Evolutionary conservation across 2,888 invertebrate genomes (phyloP).

Genomic region (Eristalis intricaria): DNA sequence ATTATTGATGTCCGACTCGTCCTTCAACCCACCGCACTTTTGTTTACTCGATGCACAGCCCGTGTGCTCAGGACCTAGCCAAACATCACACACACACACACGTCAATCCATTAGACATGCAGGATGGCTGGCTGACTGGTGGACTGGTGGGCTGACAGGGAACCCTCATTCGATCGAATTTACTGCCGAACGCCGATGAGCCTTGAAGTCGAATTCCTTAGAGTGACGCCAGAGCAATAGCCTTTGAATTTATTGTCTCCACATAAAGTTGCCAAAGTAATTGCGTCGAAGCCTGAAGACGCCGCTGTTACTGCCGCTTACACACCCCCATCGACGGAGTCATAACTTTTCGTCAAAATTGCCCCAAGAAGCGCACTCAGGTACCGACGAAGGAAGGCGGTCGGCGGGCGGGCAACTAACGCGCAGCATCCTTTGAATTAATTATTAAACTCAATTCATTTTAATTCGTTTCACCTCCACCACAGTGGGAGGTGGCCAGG

Average conservation of each 20-base stretch:
- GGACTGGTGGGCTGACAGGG: background rate
- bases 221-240: slow-evolving; percentile 49
- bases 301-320: background rate
- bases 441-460: slow-evolving; percentile 72
- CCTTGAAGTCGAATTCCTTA: slow-evolving; percentile 54
- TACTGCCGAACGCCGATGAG: slow-evolving; percentile 38
- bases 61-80: slow-evolving; percentile 39
- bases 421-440: slow-evolving; percentile 61
- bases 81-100: background rate
- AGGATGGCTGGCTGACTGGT: slow-evolving; percentile 1
- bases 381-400: background rate
- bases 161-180: slow-evolving; percentile 51
- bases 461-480: slow-evolving; percentile 62
- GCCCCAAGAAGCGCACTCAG: slow-evolving; percentile 19
- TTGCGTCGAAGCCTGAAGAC: slow-evolving; percentile 57
- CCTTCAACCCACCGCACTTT: background rate
- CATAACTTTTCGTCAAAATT: slow-evolving; percentile 70
- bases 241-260: slow-evolving; percentile 69
- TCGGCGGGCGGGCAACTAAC: background rate
- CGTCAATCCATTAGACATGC: slow-evolving; percentile 54
- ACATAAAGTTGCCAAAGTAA: slow-evolving; percentile 68
- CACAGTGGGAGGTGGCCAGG: background rate
- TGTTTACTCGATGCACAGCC: slow-evolving; percentile 57
- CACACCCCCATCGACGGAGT: slow-evolving; percentile 42
- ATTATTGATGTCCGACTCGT: slow-evolving; percentile 62